Base-by-base conservation (phyloP, 2,113 vertebrate genomes). In the Hydropotes inermis region DNA sequence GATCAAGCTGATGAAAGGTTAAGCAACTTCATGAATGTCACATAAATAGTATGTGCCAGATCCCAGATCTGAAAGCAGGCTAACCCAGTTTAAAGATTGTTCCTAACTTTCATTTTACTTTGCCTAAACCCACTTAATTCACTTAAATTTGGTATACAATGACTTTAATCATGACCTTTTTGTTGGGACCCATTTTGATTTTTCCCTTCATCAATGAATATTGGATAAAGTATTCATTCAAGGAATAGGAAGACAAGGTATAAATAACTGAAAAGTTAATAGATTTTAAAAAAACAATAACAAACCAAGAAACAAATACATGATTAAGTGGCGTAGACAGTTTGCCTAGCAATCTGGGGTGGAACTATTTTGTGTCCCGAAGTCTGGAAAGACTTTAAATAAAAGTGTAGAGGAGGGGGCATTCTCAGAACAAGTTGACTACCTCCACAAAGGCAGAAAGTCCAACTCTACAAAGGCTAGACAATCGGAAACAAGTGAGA, bases 141-240 rank as follows among this genome's bases (percentile, higher is more conserved):
- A 85, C 52, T 91, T 94, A 64, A 78, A 91, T 6, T 74, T 89
- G 27, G 54, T 47, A 36, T 30, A 89, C 89, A 36, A 33, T 36
- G 33, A 50, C 78, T 78, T 95, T 96, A 85, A 82, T 88, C 54
- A 76, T 74, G 91, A 60, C 3, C n/a, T 54, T 96, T 91, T 82
- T 28, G 6, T 82, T 55, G 28, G 60, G 36, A 81, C n/a, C 33
- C 70, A 95, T 74, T 89, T 76, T 54, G 81, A 17, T 87, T 36
- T 83, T 81, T 50, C 76, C 30, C 30, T 82, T 78, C 28, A 87
- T 67, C 36, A 61, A 36, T 27, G 76, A 67, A 79, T 78, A 30
- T 16, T 83, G 61, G 30, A 61, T 64, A 57, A 84, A 76, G 23
- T 87, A 82, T 50, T 23, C 21, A 16, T 27, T 86, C 17, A 74